phyloP scores from a whole-genome alignment of 2,113 vertebrate species.

The Sorex fumeus region DNA sequence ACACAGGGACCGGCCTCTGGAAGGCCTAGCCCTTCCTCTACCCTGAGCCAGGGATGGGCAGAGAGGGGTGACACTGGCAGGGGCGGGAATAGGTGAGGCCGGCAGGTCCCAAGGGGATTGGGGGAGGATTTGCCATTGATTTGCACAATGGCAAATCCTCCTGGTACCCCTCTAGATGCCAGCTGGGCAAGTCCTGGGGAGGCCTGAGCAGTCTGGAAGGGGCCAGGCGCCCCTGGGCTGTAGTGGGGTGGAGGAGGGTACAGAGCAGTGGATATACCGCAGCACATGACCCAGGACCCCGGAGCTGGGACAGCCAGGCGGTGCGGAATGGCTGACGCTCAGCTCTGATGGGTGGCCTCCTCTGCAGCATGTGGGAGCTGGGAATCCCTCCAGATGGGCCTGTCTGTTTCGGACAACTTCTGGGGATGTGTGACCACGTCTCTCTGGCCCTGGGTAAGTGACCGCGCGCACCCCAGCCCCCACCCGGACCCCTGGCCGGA shows the following conservation, averaged over 20 bases:
- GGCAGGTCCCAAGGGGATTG: background rate
- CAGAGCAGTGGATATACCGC: background rate
- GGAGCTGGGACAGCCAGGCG: background rate
- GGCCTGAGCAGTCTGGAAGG: background rate
- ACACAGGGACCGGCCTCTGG: accelerated
- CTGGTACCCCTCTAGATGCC: background rate
- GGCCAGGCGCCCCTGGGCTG: too few species aligned
- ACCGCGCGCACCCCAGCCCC: accelerated
- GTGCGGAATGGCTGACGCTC: background rate
- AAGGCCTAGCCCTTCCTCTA: background rate
- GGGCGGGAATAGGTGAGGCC: too few species aligned
- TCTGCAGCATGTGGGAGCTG: constrained; percentile 91
- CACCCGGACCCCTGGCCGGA: constrained; percentile 23
- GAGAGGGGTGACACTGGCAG: background rate
- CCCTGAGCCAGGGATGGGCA: background rate
- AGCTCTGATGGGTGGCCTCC: background rate
- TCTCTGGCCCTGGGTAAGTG: constrained; percentile 92
- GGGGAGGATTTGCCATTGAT: background rate
- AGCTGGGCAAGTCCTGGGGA: background rate
- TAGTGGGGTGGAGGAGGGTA: too few species aligned
- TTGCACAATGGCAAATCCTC: background rate
- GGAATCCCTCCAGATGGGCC: constrained; percentile 88
- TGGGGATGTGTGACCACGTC: constrained; percentile 96
- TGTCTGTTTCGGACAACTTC: constrained; percentile 94
- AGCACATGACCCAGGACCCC: background rate